A percentile compares a stretch with the other conserved stretches of the same genome.
Evolutionary conservation across 2,797 vertebrate genomes (phyloP).

Genomic region (Nothura maculosa): DNA sequence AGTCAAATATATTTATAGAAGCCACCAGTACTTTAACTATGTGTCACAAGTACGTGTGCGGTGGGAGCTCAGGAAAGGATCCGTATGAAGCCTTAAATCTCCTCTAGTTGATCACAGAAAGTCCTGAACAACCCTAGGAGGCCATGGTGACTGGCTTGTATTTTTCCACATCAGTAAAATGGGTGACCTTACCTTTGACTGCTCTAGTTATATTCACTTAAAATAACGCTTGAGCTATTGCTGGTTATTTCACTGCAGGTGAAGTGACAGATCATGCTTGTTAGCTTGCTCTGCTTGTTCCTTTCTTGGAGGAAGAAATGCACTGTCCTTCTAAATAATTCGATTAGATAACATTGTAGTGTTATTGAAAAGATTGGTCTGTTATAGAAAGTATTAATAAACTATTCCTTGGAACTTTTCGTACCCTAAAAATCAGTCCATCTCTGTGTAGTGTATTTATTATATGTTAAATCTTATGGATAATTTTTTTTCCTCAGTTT

Average conservation of each 20-base stretch:
- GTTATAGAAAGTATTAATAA: background rate
- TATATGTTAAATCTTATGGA: background rate
- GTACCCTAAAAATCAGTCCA: background rate
- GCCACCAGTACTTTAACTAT: background rate
- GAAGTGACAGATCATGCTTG: conserved; percentile 30
- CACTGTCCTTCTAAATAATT: conserved; percentile 1
- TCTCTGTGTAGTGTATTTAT: background rate
- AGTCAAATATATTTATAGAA: background rate
- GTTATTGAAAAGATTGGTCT: background rate
- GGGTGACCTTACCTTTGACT: conserved; percentile 68
- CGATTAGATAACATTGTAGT: background rate
- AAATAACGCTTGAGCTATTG: conserved; percentile 70
- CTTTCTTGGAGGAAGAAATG: background rate
- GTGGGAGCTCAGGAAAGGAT: background rate
- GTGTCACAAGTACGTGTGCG: background rate
- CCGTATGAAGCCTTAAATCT: conserved; percentile 11
- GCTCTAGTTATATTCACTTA: conserved; percentile 61
- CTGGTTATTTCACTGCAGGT: conserved; percentile 29
- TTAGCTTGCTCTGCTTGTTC: background rate
- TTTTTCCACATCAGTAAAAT: conserved; percentile 68
- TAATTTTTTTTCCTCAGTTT: background rate
- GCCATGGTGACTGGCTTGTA: conserved; percentile 3
- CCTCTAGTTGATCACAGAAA: background rate
- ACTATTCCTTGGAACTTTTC: background rate
- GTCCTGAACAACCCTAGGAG: background rate